Base-by-base conservation (phyloP, 2,888 invertebrate genomes). In the Eustalomyia histrio region DNA sequence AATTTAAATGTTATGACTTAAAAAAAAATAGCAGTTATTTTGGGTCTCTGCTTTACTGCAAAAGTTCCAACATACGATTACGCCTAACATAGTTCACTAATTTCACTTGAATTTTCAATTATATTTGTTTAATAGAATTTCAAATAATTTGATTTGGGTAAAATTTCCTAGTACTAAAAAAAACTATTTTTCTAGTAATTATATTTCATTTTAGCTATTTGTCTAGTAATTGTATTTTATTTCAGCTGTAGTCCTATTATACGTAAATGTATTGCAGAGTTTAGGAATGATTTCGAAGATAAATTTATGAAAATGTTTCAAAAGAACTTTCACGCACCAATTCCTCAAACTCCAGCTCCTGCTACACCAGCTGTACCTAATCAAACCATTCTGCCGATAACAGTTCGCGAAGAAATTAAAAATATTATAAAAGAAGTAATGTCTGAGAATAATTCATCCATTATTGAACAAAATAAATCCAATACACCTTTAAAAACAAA, bases 221-320 rank as follows among this genome's bases (percentile, higher is more conserved):
- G 12, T 39, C 9, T 39, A 12, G 12, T 39, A 39, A 39, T 39
- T 39, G 12, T 12, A 12, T 39, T 39, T 39, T 3, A 39, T 39
- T 39, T 10, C 12, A 86, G 85, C 50, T 84, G 84, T 39, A 87
- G 86, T 74, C 87, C 87, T 3, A 73, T 87, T 55, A 85, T 87
- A 21, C 82, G 85, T 5, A 86, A 85, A 72, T 87, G 85, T 73
- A 83, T 87, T 69, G 72, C 68, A 1, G 85, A 84, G 69, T 81
- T 87, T 9, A n/a, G n/a, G n/a, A n/a, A n/a, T n/a, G n/a, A n/a
- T n/a, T 80, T 87, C 21, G 86, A 86, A 18, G 80, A 83, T 29
- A 86, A 85, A 65, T 67, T 86, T 6, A 69, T 85, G 39, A 84
- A 86, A 73, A 78, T 83, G 0, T 43, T 86, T 2, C 74, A 72